phyloP scores from a whole-genome alignment of 2,113 vertebrate species.

The Urocolius indicus region DNA sequence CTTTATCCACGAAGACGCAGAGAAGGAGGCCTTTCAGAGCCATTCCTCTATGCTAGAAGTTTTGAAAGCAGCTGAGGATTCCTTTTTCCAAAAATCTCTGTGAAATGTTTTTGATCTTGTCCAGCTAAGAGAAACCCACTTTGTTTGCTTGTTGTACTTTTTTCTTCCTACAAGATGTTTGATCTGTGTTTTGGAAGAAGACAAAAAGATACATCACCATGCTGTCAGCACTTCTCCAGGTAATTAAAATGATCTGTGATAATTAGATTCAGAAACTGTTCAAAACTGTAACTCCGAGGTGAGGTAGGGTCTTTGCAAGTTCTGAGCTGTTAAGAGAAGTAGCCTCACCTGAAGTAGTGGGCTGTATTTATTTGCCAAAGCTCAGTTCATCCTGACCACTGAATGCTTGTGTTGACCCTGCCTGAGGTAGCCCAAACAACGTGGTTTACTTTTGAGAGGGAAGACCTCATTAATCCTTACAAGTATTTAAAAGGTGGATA shows the following conservation, averaged over 20 bases:
- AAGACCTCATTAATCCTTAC: no score
- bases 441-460: background rate
- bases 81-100: background rate
- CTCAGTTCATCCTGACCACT: background rate
- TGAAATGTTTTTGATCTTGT: background rate
- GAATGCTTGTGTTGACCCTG: fast-evolving
- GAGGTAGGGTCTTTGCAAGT: background rate
- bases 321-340: background rate
- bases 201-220: background rate
- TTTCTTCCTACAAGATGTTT: background rate
- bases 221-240: background rate
- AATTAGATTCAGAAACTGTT: background rate
- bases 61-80: background rate
- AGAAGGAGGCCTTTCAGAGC: background rate
- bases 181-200: background rate
- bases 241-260: background rate
- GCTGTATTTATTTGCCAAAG: background rate
- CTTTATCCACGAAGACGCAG: background rate
- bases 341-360: background rate
- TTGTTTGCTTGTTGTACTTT: background rate
- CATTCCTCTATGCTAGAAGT: background rate
- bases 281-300: background rate
- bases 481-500: no score
- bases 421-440: background rate
- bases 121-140: background rate